These are phyloP conservation scores for Rhinoraja longicauda DNA, from an alignment of 2,797 vertebrate species.

Conservation along the genomic window DNA sequence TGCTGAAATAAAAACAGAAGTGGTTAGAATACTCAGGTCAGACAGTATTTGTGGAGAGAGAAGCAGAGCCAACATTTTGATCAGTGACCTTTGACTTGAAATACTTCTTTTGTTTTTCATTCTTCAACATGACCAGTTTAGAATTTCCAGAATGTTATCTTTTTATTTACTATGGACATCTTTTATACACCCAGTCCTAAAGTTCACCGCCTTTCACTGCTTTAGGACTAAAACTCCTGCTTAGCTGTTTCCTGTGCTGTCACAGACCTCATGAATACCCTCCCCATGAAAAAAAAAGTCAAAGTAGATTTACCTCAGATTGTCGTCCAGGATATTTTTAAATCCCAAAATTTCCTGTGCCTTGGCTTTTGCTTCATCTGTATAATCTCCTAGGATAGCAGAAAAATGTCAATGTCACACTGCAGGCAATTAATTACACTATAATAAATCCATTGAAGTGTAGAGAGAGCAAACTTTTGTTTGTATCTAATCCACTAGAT, in stretches of 20 bases:
- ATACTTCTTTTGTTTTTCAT: no score
- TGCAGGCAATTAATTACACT: neutral
- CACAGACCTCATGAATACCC: neutral
- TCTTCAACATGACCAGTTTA: no score
- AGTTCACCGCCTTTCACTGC: neutral
- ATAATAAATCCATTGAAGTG: neutral
- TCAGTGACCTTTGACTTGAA: no score
- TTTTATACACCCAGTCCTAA: neutral
- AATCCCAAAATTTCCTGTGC: constrained; percentile 56
- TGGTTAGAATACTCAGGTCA: no score
- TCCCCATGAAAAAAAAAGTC: neutral
- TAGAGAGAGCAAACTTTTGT: no score
- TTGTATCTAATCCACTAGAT: no score
- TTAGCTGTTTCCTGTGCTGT: neutral
- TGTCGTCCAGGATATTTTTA: constrained; percentile 50
- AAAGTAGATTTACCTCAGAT: constrained; percentile 49
- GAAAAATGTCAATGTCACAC: neutral
- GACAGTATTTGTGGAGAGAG: no score
- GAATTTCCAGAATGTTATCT: no score
- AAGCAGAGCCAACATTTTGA: no score
- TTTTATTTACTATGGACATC: neutral
- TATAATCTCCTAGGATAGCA: constrained; percentile 55
- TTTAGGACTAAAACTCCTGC: neutral
- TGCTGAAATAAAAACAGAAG: no score
- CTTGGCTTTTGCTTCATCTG: constrained; percentile 47